Conservation (phyloP, 2,797 vertebrate species). For the Bovichtus variegatus region DNA sequence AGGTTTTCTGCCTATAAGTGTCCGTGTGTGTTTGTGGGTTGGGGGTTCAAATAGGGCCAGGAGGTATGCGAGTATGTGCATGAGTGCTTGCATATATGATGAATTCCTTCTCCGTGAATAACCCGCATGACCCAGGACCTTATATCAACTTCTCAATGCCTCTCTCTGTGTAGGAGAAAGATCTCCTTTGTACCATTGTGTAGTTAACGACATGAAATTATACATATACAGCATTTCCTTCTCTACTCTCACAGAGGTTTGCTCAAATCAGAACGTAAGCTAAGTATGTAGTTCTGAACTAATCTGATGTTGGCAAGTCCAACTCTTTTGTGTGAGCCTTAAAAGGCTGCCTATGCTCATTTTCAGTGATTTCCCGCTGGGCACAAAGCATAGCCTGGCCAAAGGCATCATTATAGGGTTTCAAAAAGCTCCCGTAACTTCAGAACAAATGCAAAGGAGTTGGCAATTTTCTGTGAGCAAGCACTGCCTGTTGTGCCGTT, state of each 20-base stretch:
- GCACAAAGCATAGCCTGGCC: constrained; percentile 69
- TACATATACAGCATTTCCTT: constrained; percentile 27
- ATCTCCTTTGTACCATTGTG: constrained; percentile 43
- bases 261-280: constrained; percentile 39
- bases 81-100: constrained; percentile 34
- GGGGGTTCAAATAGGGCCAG: constrained; percentile 18
- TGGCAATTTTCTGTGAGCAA: constrained; percentile 59
- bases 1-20: constrained; percentile 23
- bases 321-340: constrained; percentile 58
- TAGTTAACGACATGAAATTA: constrained; percentile 36
- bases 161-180: constrained; percentile 42
- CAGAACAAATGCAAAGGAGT: constrained; percentile 74
- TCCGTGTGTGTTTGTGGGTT: constrained; percentile 29
- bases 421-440: constrained; percentile 77
- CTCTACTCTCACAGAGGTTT: constrained; percentile 18
- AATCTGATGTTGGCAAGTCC: constrained; percentile 71
- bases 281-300: constrained; percentile 55
- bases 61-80: constrained; percentile 20
- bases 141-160: constrained; percentile 48
- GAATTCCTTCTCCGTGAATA: constrained; percentile 44
- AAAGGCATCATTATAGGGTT: constrained; percentile 79
- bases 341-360: constrained; percentile 72
- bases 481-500: constrained; percentile 73
- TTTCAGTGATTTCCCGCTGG: constrained; percentile 71
- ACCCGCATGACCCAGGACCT: constrained; percentile 41